Evolutionary conservation across 2,888 invertebrate genomes (phyloP).

Genomic region (Melikaiella ostensackeni): DNA sequence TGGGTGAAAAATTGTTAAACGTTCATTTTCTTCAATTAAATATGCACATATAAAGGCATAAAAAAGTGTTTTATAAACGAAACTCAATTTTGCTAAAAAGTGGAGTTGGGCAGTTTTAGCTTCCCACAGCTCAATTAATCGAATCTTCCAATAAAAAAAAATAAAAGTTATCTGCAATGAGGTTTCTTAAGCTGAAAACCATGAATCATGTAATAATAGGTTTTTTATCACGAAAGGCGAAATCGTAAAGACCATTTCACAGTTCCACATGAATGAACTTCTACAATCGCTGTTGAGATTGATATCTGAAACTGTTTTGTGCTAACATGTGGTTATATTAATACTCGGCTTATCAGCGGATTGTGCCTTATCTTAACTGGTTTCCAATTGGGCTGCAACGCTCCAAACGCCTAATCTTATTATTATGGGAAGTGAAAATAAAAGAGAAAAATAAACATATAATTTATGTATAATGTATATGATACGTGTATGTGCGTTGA

Average conservation of each 20-base stretch:
- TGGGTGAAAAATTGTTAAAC: no score
- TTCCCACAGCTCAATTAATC: no score
- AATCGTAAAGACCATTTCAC: slow-evolving; percentile 10
- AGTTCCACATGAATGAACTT: slow-evolving; percentile 1
- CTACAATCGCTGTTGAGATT: slow-evolving; percentile 22
- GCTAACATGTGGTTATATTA: slow-evolving; percentile 9
- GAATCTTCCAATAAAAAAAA: no score
- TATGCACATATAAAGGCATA: no score
- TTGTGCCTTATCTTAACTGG: slow-evolving; percentile 37
- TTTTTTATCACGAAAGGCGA: neutral
- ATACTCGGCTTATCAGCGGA: slow-evolving; percentile 19
- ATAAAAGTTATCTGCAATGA: neutral
- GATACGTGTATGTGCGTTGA: no score
- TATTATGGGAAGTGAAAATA: neutral
- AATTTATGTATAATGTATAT: no score
- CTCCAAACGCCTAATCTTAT: slow-evolving; percentile 14
- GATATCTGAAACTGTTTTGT: slow-evolving; percentile 15
- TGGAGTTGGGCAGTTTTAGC: no score
- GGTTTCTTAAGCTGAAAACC: neutral
- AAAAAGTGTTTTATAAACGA: no score
- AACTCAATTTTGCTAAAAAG: no score
- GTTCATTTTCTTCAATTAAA: no score
- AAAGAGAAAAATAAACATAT: neutral
- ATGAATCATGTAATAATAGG: neutral
- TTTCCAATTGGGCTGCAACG: slow-evolving; percentile 26